A percentile compares a stretch with the other conserved stretches of the same genome.
These are phyloP conservation scores for Brachypterus glaber DNA, from an alignment of 2,888 invertebrate genomes.

Conservation along the genomic window DNA sequence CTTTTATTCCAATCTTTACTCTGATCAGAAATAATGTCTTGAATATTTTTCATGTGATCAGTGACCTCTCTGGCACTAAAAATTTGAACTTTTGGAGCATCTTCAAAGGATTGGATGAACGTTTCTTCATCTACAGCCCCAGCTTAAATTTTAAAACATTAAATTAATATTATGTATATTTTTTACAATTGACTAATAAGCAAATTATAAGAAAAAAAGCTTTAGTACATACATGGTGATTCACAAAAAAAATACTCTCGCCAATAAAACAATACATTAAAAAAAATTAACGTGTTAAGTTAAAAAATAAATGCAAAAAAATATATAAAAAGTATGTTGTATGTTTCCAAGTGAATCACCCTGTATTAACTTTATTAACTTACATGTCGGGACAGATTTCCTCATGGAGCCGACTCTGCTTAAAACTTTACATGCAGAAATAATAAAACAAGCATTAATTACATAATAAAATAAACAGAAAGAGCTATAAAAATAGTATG, in stretches of 20 bases:
- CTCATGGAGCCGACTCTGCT: conserved; percentile 33
- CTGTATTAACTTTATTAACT: conserved; percentile 22
- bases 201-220: too few species aligned
- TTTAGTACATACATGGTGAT: too few species aligned
- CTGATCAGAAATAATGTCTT: conserved; percentile 67
- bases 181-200: neutral
- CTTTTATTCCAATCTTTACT: conserved; percentile 90
- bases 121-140: conserved; percentile 85
- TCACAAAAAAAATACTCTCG: neutral
- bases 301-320: conserved; percentile 8
- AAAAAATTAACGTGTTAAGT: too few species aligned
- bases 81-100: conserved; percentile 70
- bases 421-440: conserved; percentile 33
- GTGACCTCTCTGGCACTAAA: conserved; percentile 78
- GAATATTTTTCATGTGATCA: conserved; percentile 66
- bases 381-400: conserved; percentile 31
- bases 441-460: too few species aligned
- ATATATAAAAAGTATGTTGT: conserved; percentile 5
- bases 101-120: conserved; percentile 78
- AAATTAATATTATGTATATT: neutral
- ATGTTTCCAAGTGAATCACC: conserved; percentile 9
- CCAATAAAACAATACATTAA: neutral
- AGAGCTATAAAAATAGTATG: conserved; percentile 18
- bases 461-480: too few species aligned
- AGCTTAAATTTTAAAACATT: conserved; percentile 40